phyloP scores from a whole-genome alignment of 2,888 invertebrate species.

The Cistogaster globosa region DNA sequence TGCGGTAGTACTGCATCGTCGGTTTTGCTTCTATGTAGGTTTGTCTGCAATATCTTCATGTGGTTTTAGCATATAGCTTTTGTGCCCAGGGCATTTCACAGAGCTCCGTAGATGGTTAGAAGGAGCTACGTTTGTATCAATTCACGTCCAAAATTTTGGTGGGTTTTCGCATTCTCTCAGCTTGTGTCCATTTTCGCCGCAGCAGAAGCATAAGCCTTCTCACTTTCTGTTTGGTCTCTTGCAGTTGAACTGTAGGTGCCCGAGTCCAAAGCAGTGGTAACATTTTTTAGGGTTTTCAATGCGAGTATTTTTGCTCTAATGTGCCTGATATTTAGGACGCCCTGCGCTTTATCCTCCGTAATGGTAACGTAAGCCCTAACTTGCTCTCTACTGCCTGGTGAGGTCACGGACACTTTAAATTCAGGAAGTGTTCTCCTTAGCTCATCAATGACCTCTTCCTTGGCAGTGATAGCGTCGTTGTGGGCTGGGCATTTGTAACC shows the following conservation, averaged over 20 bases:
- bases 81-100: not conserved
- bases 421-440: no score
- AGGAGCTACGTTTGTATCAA: no score
- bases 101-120: not conserved
- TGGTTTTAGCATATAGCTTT: not conserved
- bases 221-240: not conserved
- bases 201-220: not conserved
- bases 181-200: not conserved
- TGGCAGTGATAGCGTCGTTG: no score
- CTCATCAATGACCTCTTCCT: no score
- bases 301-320: no score
- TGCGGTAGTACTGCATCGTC: conserved; percentile 3
- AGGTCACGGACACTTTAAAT: no score
- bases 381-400: no score
- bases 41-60: not conserved
- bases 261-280: not conserved
- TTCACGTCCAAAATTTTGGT: not conserved
- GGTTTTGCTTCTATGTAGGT: conserved; percentile 17
- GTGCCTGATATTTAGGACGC: no score
- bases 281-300: no score
- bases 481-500: no score
- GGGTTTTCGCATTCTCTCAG: not conserved
- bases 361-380: no score
- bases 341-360: no score
- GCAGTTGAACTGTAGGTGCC: not conserved